Evolutionary conservation across 2,888 invertebrate species (phyloP).

Genomic region (Incurvaria masculella): DNA sequence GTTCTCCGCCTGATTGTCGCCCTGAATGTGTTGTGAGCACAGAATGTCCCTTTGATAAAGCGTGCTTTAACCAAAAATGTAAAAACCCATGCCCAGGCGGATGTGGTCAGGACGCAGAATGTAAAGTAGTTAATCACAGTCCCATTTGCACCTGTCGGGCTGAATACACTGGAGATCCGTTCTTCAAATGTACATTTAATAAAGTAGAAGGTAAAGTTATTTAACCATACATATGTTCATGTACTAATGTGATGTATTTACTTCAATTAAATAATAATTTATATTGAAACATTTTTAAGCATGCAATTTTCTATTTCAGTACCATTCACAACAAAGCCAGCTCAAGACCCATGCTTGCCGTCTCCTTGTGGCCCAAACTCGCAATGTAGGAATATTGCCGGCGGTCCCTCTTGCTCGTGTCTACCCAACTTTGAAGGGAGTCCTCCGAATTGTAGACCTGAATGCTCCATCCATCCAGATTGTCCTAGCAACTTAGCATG

Average conservation of each 20-base stretch:
- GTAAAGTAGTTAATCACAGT: slow-evolving; percentile 69
- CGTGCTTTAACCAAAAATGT: slow-evolving; percentile 68
- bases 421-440: slow-evolving; percentile 59
- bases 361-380: slow-evolving; percentile 67
- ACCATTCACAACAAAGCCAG: slow-evolving; percentile 27
- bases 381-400: slow-evolving; percentile 54
- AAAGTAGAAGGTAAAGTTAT: slow-evolving; percentile 27
- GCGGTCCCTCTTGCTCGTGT: slow-evolving; percentile 61
- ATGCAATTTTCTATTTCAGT: slow-evolving; percentile 24
- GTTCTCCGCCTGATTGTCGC: slow-evolving; percentile 67
- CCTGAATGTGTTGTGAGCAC: slow-evolving; percentile 72
- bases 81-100: slow-evolving; percentile 68
- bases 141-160: slow-evolving; percentile 66
- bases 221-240: too few relatives aligned
- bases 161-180: slow-evolving; percentile 62
- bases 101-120: slow-evolving; percentile 68
- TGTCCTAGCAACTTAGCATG: slow-evolving; percentile 67
- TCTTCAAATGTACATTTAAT: slow-evolving; percentile 59
- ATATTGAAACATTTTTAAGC: too few relatives aligned
- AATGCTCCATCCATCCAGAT: slow-evolving; percentile 65
- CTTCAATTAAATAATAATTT: too few relatives aligned
- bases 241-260: too few relatives aligned
- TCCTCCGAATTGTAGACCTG: slow-evolving; percentile 66
- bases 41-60: slow-evolving; percentile 62
- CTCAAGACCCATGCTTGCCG: slow-evolving; percentile 62